These are phyloP conservation scores for Troides oblongomaculatus DNA, from an alignment of 2,888 invertebrate genomes.

Conservation along the genomic window DNA sequence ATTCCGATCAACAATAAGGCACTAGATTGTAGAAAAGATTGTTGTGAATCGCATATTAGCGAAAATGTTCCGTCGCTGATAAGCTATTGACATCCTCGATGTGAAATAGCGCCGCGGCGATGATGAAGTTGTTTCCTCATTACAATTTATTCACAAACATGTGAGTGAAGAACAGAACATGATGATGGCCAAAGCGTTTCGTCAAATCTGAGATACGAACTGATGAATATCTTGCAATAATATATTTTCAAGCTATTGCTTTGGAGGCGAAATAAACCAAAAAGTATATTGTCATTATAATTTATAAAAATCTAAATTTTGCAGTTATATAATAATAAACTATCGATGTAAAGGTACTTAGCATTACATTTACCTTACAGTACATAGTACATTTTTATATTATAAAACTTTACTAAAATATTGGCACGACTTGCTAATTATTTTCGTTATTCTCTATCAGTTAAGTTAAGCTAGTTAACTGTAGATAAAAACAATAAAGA, in stretches of 20 bases:
- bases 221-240: neutral
- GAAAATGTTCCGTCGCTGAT: slow-evolving; percentile 37
- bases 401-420: too few relatives aligned
- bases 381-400: too few relatives aligned
- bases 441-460: too few relatives aligned
- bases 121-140: slow-evolving; percentile 10
- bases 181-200: slow-evolving; percentile 4
- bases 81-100: slow-evolving; percentile 23
- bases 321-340: too few relatives aligned
- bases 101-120: slow-evolving; percentile 11
- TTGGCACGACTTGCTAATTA: too few relatives aligned
- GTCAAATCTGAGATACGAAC: neutral
- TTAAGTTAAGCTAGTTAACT: too few relatives aligned
- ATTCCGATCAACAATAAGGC: slow-evolving; percentile 34
- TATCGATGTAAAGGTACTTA: too few relatives aligned
- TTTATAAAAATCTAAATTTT: too few relatives aligned
- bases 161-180: slow-evolving; percentile 9
- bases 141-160: slow-evolving; percentile 16
- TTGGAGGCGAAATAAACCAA: too few relatives aligned
- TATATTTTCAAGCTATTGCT: neutral
- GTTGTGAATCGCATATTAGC: slow-evolving; percentile 42
- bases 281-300: too few relatives aligned
- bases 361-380: too few relatives aligned
- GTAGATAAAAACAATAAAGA: too few relatives aligned
- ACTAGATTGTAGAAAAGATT: slow-evolving; percentile 36